Base-by-base conservation (phyloP, 2,797 vertebrate species). In the Echiichthys vipera region DNA sequence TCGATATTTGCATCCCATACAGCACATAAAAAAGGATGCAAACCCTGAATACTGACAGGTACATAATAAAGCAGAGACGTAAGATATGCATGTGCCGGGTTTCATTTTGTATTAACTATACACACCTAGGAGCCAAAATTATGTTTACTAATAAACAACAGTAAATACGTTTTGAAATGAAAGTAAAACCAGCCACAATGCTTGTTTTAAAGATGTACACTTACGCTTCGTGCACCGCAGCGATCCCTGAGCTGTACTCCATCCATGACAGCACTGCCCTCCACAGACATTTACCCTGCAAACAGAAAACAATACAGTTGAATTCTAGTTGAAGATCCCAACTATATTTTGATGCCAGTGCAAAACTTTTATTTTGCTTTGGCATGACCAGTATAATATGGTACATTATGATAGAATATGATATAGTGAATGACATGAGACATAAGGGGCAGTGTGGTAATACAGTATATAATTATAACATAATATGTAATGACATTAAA, bases 141-240 rank as follows among this genome's bases (percentile, higher is more conserved):
- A n/a, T 7, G 3, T 24, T 43, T 15, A 30, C 13, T 53, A 17
- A 20, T 36, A 36, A 36, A 29, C 8, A 46, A 22, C 13, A 11
- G 12, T 17, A 20, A 22, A 8, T 43, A 25, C 27, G 27, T 15
- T 59, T 59, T 32, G 20, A n/a, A 27, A n/a, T 37, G 5, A 8
- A 49, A 37, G 3, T 25, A 27, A 34, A 18, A 61, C 18, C 12
- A 10, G 5, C 27, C 13, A 17, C 29, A 24, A 15, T 2, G 0
- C 10, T 34, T 55, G 55, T 37, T 51, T 37, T 36, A 32, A 43
- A 15, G 7, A 9, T 51, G 25, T 27, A 56, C 68, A 97, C 97
- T 97, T 93, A 99, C 98, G 97, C 92, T 97, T 97, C 17, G 95
- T 98, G 93, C 98, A 99, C n/a, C 96, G 94, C 90, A 97, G 97